Conservation (phyloP, 2,888 invertebrate species). For the Drosophila koepferae region DNA sequence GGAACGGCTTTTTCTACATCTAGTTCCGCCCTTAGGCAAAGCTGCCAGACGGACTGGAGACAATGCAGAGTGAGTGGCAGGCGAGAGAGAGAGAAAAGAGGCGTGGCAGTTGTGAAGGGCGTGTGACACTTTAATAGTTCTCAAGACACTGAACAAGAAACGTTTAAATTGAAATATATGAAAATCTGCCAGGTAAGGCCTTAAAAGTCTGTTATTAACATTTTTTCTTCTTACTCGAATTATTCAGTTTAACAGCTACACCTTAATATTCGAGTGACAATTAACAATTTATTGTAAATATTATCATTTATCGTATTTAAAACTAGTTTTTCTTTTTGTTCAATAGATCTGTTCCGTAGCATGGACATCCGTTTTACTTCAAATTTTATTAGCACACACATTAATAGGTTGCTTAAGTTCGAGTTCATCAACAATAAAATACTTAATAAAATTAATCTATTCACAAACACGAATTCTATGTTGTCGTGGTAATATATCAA, state of each 20-base stretch:
- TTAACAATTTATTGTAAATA: background rate
- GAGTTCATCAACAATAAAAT: slow-evolving; percentile 12
- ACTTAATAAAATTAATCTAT: slow-evolving; percentile 13
- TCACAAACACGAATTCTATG: slow-evolving; percentile 1
- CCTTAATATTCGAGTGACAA: background rate
- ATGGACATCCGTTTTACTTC: background rate
- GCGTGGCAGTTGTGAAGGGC: background rate
- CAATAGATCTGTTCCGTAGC: background rate
- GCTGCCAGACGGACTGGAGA: slow-evolving; percentile 43
- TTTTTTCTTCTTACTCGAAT: background rate
- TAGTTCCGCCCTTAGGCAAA: slow-evolving; percentile 38
- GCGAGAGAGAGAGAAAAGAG: background rate
- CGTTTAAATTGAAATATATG: slow-evolving; percentile 1
- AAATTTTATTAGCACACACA: slow-evolving; percentile 14
- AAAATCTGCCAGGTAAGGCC: background rate
- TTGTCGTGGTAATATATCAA: slow-evolving; percentile 26
- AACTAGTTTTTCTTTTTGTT: background rate
- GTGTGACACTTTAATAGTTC: slow-evolving; percentile 37
- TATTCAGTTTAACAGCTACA: background rate
- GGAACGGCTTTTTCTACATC: slow-evolving; percentile 23
- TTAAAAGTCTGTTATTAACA: background rate
- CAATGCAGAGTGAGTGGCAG: slow-evolving; percentile 12
- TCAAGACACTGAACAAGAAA: slow-evolving; percentile 1
- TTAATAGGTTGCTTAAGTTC: no score
- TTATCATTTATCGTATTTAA: background rate